phyloP scores from a whole-genome alignment of 2,888 invertebrate genomes.

The Metacarcinus magister region DNA sequence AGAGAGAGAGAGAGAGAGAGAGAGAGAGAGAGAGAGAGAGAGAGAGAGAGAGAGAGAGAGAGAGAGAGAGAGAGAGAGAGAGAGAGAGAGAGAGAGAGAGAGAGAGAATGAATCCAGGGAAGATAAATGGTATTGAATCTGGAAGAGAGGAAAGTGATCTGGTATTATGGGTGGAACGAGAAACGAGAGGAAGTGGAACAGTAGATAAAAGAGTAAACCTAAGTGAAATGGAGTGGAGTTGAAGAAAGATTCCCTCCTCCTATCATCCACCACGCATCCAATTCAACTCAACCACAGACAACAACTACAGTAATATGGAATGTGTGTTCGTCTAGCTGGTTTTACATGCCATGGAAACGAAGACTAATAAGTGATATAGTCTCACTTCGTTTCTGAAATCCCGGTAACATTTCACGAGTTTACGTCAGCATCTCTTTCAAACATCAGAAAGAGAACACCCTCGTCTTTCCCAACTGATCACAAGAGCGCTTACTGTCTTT shows the following conservation, averaged over 20 bases:
- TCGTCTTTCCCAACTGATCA: background rate
- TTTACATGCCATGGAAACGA: background rate
- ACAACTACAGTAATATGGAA: background rate
- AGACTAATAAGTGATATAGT: background rate
- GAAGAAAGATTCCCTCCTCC: too few relatives aligned
- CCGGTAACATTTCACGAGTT: background rate
- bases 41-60: too few relatives aligned
- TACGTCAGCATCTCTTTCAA: background rate
- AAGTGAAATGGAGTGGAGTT: too few relatives aligned
- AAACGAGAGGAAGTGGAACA: background rate
- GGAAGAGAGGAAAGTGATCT: too few relatives aligned
- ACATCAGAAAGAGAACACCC: background rate
- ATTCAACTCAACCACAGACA: too few relatives aligned
- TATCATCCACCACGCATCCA: too few relatives aligned
- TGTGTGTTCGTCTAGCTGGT: background rate
- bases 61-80: slow-evolving; percentile 17
- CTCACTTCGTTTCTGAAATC: background rate
- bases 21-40: too few relatives aligned
- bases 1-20: too few relatives aligned
- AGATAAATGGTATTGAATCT: background rate
- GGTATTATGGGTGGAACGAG: background rate
- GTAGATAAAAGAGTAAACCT: too few relatives aligned
- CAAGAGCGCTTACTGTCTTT: background rate
- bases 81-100: slow-evolving; percentile 26
- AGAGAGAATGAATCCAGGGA: background rate